Evolutionary conservation across 2,113 vertebrate genomes (phyloP), one percentile per base, ranked within the genome.

Genomic region (Oncorhynchus masou): DNA sequence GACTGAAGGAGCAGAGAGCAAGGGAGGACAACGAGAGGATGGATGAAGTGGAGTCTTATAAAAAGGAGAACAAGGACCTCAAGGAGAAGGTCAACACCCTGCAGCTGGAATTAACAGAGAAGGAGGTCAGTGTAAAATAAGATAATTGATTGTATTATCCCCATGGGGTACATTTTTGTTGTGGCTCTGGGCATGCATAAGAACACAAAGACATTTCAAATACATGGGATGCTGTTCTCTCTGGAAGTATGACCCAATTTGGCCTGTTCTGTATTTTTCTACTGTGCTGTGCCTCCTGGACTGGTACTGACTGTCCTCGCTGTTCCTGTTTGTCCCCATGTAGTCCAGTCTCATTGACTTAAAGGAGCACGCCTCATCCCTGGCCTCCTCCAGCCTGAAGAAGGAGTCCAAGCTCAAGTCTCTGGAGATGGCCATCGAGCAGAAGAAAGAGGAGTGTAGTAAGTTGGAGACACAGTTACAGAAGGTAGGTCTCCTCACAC

Each of bases 381-480:
- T 99, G 92, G 98, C 98, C 62, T 99, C 98, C 29, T 96, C 96
- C 39, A 95, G 96, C 73, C 94, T 99, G 83, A 99, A 99, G 92
- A 97, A 96, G 88, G 98, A 99, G 88, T 99, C 98, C 85, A 98
- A 98, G 90, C 94, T 99, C 91, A 99, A 99, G 87, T 95, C 97
- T 76, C 93, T 99, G 91, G 98, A 99, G 94, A 98, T 99, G 79
- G 96, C 96, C 86, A 98, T 99, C 31, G 98, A 99, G 90, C 98
- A 99, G 94, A 99, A 99, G 93, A 99, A 99, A 91, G 98, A 99
- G 87, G 98, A 99, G 92, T 99, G 97, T 91, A 99, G 93, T 95
- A 99, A 99, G 92, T 94, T 99, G 94, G 97, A 99, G 94, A 97
- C 96, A 59, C 98, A 99, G 92, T 93, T 99, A 76, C 93, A 94